phyloP scores from a whole-genome alignment of 2,888 invertebrate genomes.

The Xanthostigma xanthostigma region DNA sequence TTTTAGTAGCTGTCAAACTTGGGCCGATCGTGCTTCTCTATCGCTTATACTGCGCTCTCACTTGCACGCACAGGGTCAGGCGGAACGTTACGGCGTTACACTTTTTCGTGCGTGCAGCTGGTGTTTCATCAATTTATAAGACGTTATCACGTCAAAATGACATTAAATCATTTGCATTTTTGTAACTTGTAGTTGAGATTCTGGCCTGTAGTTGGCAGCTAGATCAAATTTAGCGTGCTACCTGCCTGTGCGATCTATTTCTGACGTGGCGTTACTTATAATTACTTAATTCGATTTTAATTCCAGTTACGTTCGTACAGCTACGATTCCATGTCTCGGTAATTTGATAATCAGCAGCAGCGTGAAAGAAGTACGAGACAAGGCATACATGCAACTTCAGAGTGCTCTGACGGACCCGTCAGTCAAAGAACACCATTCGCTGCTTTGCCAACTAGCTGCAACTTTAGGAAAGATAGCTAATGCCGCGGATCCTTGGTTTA shows the following conservation, averaged over 20 bases:
- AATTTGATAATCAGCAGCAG: conserved; percentile 36
- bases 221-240: too few species aligned
- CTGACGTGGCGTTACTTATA: background rate
- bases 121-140: too few species aligned
- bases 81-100: too few species aligned
- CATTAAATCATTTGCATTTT: too few species aligned
- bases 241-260: background rate
- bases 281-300: conserved; percentile 6
- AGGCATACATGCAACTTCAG: conserved; percentile 36
- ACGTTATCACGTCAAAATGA: too few species aligned
- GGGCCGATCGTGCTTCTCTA: too few species aligned
- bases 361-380: conserved; percentile 35
- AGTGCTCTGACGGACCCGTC: conserved; percentile 26
- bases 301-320: conserved; percentile 39
- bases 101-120: too few species aligned
- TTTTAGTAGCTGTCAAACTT: too few species aligned
- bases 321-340: conserved; percentile 47
- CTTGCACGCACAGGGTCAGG: too few species aligned
- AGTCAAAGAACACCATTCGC: conserved; percentile 27
- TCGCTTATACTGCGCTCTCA: too few species aligned
- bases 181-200: too few species aligned
- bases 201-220: too few species aligned
- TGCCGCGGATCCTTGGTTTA: conserved; percentile 38
- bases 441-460: conserved; percentile 41
- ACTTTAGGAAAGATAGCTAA: conserved; percentile 45